A percentile compares a stretch with the other conserved stretches of the same genome.
phyloP scores from a whole-genome alignment of 2,888 invertebrate species.

The Drosophila atripex region DNA sequence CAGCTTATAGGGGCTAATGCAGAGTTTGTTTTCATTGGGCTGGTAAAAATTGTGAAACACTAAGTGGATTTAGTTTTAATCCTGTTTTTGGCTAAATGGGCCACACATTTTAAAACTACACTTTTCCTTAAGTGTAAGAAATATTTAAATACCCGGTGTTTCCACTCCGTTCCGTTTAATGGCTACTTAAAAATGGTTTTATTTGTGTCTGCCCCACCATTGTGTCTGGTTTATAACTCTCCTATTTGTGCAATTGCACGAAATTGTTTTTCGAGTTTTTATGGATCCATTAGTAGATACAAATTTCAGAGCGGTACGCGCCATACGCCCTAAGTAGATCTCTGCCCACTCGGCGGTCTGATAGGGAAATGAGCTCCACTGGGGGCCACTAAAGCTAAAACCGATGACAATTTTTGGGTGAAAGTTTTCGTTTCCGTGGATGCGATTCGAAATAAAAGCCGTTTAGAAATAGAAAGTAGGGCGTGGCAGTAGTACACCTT shows the following conservation, averaged over 20 bases:
- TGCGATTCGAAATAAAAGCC: constrained; percentile 35
- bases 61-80: constrained; percentile 8
- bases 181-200: constrained; percentile 54
- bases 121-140: not conserved
- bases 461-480: constrained; percentile 76
- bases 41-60: constrained; percentile 2
- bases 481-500: constrained; percentile 51
- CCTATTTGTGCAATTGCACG: constrained; percentile 72
- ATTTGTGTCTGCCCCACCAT: constrained; percentile 44
- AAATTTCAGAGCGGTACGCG: constrained; percentile 42
- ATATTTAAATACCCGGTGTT: constrained; percentile 56
- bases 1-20: constrained; percentile 36
- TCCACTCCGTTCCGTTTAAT: constrained; percentile 52
- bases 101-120: not conserved
- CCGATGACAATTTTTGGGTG: constrained; percentile 73
- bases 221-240: constrained; percentile 34
- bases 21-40: constrained; percentile 44
- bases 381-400: constrained; percentile 46
- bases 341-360: constrained; percentile 21
- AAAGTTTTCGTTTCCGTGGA: constrained; percentile 55
- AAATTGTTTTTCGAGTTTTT: constrained; percentile 46
- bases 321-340: constrained; percentile 34
- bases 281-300: constrained; percentile 59
- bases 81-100: not conserved
- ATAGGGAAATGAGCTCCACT: constrained; percentile 55